Conservation (phyloP, 2,888 invertebrate genomes). For the Heliconius charithonia region DNA sequence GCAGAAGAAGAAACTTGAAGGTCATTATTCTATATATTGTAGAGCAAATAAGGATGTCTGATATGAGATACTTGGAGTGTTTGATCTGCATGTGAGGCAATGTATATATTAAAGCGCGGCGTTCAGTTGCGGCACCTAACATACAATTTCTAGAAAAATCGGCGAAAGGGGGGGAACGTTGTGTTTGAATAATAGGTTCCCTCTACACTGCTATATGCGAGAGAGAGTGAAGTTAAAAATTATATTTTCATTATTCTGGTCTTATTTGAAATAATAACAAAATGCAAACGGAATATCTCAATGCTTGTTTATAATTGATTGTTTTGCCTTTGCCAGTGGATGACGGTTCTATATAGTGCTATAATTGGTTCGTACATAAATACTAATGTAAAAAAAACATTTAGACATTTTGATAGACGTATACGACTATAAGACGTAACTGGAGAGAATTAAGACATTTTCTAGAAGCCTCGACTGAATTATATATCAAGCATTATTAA, state of each 20-base stretch:
- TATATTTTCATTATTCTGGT: background rate
- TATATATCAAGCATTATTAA: background rate
- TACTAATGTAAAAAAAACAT: too few species aligned
- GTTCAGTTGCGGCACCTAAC: background rate
- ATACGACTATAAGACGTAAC: background rate
- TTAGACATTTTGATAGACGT: too few species aligned
- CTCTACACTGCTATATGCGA: too few species aligned
- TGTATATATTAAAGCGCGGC: background rate
- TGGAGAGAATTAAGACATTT: background rate
- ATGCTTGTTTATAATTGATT: background rate
- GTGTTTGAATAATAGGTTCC: too few species aligned
- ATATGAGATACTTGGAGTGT: background rate
- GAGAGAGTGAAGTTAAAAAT: too few species aligned
- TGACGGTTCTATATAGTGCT: background rate
- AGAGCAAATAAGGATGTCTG: background rate
- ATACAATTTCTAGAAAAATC: too few species aligned
- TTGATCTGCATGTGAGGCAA: background rate
- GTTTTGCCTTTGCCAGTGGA: background rate
- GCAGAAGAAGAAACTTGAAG: slow-evolving; percentile 90
- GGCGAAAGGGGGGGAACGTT: too few species aligned
- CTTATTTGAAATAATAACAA: background rate
- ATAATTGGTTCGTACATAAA: too few species aligned
- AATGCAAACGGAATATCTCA: background rate
- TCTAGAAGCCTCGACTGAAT: background rate
- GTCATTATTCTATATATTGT: slow-evolving; percentile 66